A percentile compares a stretch with the other conserved stretches of the same genome.
Evolutionary conservation across 2,113 vertebrate species (phyloP).

Genomic region (Laticauda laticaudata): DNA sequence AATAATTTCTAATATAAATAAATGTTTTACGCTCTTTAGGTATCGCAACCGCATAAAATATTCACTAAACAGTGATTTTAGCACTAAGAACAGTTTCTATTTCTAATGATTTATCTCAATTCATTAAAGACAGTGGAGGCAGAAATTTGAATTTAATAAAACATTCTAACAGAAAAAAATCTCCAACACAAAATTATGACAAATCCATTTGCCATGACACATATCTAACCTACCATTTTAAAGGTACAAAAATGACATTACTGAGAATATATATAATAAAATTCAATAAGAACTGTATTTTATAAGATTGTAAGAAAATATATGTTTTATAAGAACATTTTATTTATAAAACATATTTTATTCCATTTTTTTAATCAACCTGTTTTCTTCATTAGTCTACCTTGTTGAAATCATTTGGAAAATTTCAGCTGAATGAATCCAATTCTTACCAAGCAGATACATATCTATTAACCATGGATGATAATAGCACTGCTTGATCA

Average conservation of each 20-base stretch:
- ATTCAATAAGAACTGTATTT: background rate
- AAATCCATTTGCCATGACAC: constrained; percentile 36
- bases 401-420: background rate
- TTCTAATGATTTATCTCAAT: constrained; percentile 39
- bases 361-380: no score
- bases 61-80: constrained; percentile 13
- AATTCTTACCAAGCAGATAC: background rate
- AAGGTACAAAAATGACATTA: background rate
- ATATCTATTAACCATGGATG: background rate
- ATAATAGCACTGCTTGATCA: no score
- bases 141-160: background rate
- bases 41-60: constrained; percentile 34
- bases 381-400: no score
- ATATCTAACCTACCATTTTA: constrained; percentile 28
- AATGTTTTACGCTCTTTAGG: constrained; percentile 8
- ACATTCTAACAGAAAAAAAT: constrained; percentile 26
- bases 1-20: constrained; percentile 37
- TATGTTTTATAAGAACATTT: no score
- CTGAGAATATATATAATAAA: background rate
- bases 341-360: no score
- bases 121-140: constrained; percentile 27
- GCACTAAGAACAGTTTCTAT: constrained; percentile 47
- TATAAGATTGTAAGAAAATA: no score
- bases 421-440: background rate
- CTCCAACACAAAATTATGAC: constrained; percentile 54